Evolutionary conservation across 2,113 vertebrate genomes (phyloP).

Genomic region (Corythornis vintsioides): DNA sequence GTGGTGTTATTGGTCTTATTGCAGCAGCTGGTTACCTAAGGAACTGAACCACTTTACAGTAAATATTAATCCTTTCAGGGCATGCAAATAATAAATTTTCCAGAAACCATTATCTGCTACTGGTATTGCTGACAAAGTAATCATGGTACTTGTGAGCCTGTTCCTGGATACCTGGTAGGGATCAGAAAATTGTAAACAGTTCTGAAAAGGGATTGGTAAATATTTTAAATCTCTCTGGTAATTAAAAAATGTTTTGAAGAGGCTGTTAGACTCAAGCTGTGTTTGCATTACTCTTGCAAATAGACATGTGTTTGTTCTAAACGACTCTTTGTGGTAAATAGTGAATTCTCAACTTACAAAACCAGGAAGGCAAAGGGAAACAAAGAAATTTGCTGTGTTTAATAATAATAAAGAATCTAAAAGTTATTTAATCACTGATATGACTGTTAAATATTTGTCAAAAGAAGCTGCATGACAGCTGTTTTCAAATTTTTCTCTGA

Average conservation of each 20-base stretch:
- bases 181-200: constrained; percentile 41
- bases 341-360: constrained; percentile 42
- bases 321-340: constrained; percentile 43
- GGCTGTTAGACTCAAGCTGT: constrained; percentile 44
- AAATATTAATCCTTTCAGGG: constrained; percentile 35
- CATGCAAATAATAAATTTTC: constrained; percentile 21
- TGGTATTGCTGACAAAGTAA: constrained; percentile 39
- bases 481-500: constrained; percentile 1
- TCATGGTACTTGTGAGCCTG: not conserved
- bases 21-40: not conserved
- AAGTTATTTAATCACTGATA: not conserved
- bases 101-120: not conserved
- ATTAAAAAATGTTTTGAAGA: constrained; percentile 43
- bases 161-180: not conserved
- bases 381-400: not conserved
- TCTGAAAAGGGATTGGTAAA: constrained; percentile 46
- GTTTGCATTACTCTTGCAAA: constrained; percentile 57
- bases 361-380: not conserved
- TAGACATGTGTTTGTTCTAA: constrained; percentile 21
- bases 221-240: constrained; percentile 36
- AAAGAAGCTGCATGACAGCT: not conserved
- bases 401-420: not conserved
- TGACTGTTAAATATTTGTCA: not conserved
- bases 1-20: not conserved
- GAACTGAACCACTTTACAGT: not conserved